Evolutionary conservation across 1,140 invertebrate species (phyloP), one percentile per base, ranked within the genome.

Genomic region (Drosophila triauraria): DNA sequence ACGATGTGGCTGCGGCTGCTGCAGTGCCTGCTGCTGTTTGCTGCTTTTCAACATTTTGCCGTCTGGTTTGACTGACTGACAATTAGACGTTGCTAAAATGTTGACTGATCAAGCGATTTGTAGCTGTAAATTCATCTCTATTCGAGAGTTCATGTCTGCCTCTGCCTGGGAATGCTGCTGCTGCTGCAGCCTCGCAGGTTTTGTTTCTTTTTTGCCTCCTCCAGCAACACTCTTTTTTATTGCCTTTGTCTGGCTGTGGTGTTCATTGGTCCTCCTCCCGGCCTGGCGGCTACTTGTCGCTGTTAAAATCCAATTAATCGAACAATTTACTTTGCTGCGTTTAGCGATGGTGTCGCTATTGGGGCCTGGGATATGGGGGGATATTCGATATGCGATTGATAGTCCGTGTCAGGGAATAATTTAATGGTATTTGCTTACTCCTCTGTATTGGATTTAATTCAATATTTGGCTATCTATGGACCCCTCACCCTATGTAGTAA

Each of bases 271-370:
- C 53, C 35, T 56, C 35, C 53, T 82, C 74, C 53, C 63, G 67
- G 61, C 51, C 68, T 72, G 83, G 84, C 83, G 85, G 82, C 86
- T 90, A 90, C 85, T 90, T 90, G 85, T 90, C 85, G 85, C 85
- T 91, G 85, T 90, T 90, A 90, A 90, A 91, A 91, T 91, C 91
- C 91, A 91, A 91, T 91, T 91, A 91, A 91, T 91, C 91, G 91
- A 91, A 91, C 91, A 91, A 91, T 91, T 91, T 91, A 91, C 91
- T 91, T 91, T 91, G 85, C 48, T 87, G 85, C 85, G 82, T 88
- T 90, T 90, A 87, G 85, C 85, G 62, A 84, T 87, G 84, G 85
- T 88, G 85, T 90, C 50, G 85, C 60, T 43, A 62, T 56, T 63
- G 69, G 59, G 63, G 48, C 64, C 48, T 48, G 56, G 56, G 32